These are phyloP conservation scores for Nasonovia ribisnigri DNA, from an alignment of 2,888 invertebrate genomes.

Conservation along the genomic window DNA sequence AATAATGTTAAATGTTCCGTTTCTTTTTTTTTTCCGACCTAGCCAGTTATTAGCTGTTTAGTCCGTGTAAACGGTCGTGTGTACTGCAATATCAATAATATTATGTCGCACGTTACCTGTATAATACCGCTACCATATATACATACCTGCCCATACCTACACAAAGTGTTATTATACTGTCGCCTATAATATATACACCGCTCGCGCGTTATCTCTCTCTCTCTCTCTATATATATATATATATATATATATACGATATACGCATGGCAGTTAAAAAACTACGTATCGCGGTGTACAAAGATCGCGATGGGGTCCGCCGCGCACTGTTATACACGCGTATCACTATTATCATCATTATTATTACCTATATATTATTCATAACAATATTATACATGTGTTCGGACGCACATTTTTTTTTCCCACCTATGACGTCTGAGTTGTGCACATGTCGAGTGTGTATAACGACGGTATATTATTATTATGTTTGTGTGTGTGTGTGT, in stretches of 20 bases:
- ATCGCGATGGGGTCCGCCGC: constrained; percentile 44
- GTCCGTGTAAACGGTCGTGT: neutral
- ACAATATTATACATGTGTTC: constrained; percentile 33
- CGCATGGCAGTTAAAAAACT: neutral
- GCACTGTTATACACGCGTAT: neutral
- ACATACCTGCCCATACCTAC: neutral
- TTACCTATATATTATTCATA: neutral
- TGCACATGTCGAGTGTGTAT: constrained; percentile 32
- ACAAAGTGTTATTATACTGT: neutral
- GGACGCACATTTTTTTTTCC: constrained; percentile 45
- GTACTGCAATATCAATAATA: neutral
- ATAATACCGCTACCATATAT: too few relatives aligned
- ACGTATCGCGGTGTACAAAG: neutral
- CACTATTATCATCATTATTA: neutral
- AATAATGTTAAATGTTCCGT: neutral
- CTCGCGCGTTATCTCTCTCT: too few relatives aligned
- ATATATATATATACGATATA: neutral
- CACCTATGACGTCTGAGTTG: constrained; percentile 33
- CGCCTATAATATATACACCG: neutral
- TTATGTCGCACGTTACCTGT: neutral
- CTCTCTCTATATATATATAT: too few relatives aligned
- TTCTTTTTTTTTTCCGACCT: neutral
- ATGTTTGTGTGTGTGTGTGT: too few relatives aligned
- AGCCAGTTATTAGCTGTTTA: neutral
- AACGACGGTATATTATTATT: too few relatives aligned